Percentiles rank a stretch among this genome's conserved stretches.
Evolutionary conservation across 2,888 invertebrate genomes (phyloP).

Genomic region (Apomyelois bistriatella): DNA sequence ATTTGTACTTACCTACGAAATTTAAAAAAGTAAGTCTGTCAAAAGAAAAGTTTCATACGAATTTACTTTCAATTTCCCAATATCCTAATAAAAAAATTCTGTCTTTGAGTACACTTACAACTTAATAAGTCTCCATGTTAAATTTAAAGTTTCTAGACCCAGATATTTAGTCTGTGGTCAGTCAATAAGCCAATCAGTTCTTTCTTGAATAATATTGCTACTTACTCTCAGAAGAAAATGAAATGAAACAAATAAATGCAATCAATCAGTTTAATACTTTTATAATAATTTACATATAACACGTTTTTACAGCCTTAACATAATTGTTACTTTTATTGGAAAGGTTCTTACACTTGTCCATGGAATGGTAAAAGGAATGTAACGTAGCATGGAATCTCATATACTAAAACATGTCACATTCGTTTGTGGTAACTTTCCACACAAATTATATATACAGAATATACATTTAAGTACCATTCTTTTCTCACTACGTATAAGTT

Average conservation of each 20-base stretch:
- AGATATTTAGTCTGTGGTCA: too few relatives aligned
- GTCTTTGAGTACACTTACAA: too few relatives aligned
- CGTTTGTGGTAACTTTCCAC: slow-evolving; percentile 34
- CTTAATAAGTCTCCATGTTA: too few relatives aligned
- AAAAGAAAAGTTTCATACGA: too few relatives aligned
- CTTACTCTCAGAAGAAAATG: background rate
- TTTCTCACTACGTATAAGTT: slow-evolving; percentile 33
- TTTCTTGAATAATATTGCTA: too few relatives aligned
- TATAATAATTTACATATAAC: slow-evolving; percentile 71
- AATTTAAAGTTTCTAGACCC: too few relatives aligned
- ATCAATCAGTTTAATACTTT: slow-evolving; percentile 60
- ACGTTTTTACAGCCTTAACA: slow-evolving; percentile 54
- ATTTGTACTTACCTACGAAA: too few relatives aligned
- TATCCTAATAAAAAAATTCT: too few relatives aligned
- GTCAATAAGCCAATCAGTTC: background rate
- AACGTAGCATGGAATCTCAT: background rate
- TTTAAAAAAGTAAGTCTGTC: too few relatives aligned
- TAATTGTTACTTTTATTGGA: slow-evolving; percentile 17
- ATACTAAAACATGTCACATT: too few relatives aligned
- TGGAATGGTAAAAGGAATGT: slow-evolving; percentile 19
- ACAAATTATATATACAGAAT: slow-evolving; percentile 56
- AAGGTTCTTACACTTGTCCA: slow-evolving; percentile 14
- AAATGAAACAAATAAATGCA: slow-evolving; percentile 27
- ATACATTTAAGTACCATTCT: slow-evolving; percentile 40
- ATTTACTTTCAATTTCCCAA: too few relatives aligned